A percentile compares a stretch with the other conserved stretches of the same genome.
These are phyloP conservation scores for Parotocinclus haroldoi DNA, from an alignment of 2,797 vertebrate species.

Conservation along the genomic window DNA sequence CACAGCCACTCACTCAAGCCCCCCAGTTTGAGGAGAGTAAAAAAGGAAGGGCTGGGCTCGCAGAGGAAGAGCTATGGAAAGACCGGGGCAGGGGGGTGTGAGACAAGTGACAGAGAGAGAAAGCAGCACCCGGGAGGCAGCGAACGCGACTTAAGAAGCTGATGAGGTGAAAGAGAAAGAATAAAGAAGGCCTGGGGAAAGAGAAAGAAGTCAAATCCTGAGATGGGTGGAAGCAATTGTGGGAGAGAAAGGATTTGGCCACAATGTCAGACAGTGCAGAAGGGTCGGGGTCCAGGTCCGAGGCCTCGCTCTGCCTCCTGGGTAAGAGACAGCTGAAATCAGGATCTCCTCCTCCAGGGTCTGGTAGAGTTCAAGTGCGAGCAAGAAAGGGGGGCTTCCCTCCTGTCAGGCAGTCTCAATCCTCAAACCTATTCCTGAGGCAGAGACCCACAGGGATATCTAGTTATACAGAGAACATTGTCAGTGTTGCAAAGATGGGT, in stretches of 20 bases:
- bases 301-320: constrained; percentile 72
- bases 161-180: constrained; percentile 55
- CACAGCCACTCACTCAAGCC: constrained; percentile 41
- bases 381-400: constrained; percentile 60
- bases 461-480: too few species aligned
- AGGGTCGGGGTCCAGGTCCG: constrained; percentile 77
- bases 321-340: constrained; percentile 75
- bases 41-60: constrained; percentile 37
- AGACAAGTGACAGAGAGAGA: constrained; percentile 67
- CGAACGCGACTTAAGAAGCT: constrained; percentile 66
- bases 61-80: constrained; percentile 71
- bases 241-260: constrained; percentile 75
- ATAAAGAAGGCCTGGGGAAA: constrained; percentile 72
- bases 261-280: constrained; percentile 78
- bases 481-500: too few species aligned
- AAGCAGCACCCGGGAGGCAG: constrained; percentile 54
- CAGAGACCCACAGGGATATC: constrained; percentile 40
- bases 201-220: constrained; percentile 79
- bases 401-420: constrained; percentile 57
- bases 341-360: constrained; percentile 56
- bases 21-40: constrained; percentile 38
- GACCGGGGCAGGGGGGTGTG: constrained; percentile 62
- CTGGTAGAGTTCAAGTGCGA: constrained; percentile 74
- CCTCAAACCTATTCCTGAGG: constrained; percentile 36
- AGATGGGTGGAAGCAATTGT: constrained; percentile 75